Evolutionary conservation across 2,113 vertebrate species (phyloP).

Genomic region (Lethenteron reissneri): DNA sequence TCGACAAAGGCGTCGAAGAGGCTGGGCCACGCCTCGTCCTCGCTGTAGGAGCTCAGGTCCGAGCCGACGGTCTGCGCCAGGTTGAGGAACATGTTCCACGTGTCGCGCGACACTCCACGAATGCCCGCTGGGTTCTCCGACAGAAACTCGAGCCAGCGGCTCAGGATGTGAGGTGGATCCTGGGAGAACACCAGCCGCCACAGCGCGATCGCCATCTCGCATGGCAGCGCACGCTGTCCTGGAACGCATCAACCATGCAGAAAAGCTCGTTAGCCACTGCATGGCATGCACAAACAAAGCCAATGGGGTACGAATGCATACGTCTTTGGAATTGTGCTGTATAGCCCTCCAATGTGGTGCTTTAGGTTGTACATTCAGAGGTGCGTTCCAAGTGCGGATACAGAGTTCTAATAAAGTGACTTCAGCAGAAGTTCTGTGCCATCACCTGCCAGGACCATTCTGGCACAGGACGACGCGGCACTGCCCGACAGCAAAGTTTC

Average conservation of each 20-base stretch:
- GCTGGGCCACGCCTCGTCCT: slow-evolving; percentile 1
- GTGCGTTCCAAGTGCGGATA: not conserved
- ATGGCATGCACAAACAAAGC: not conserved
- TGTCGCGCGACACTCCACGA: slow-evolving; percentile 3
- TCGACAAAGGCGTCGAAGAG: slow-evolving; percentile 4
- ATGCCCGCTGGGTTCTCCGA: not conserved
- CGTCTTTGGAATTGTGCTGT: not conserved
- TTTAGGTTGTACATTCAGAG: not conserved
- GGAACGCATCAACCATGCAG: slow-evolving; percentile 1
- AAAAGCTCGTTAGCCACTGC: not conserved
- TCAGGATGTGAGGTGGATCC: not conserved
- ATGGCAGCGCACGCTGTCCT: not conserved
- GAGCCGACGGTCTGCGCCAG: not conserved
- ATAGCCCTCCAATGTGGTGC: not conserved
- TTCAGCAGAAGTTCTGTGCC: not conserved
- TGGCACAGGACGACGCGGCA: not conserved
- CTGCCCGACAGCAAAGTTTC: not conserved
- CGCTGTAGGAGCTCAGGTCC: not conserved
- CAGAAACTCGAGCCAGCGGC: slow-evolving; percentile 5
- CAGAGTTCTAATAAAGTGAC: not conserved
- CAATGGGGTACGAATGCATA: not conserved
- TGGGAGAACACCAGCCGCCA: slow-evolving; percentile 5
- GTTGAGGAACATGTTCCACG: slow-evolving; percentile 7
- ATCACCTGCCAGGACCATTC: not conserved
- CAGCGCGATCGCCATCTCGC: slow-evolving; percentile 1